Conservation (phyloP, 2,888 invertebrate species). For the Tipula confusa region DNA sequence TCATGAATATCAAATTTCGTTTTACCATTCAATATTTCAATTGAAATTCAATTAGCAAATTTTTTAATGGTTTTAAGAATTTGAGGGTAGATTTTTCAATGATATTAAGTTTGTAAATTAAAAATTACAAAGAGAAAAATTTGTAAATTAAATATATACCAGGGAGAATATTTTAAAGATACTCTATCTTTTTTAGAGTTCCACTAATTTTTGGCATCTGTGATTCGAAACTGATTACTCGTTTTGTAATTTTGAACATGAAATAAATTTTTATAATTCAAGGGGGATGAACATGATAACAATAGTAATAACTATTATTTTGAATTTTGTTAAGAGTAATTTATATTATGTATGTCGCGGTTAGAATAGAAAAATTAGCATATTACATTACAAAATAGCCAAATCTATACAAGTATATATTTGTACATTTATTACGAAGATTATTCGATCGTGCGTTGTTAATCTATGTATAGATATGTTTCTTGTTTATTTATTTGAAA, state of each 20-base stretch:
- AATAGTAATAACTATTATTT: neutral
- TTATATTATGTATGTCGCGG: neutral
- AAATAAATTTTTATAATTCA: neutral
- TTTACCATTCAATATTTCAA: neutral
- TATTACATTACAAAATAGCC: neutral
- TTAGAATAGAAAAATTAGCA: neutral
- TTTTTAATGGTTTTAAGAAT: neutral
- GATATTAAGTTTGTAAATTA: neutral
- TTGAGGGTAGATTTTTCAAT: neutral
- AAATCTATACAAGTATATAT: neutral
- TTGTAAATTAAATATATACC: neutral
- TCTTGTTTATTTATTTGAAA: neutral
- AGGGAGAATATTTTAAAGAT: neutral
- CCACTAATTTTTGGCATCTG: neutral
- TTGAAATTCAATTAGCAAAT: constrained; percentile 21
- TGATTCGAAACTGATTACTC: neutral
- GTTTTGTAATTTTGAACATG: neutral
- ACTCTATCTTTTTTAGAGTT: neutral
- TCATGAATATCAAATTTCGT: constrained; percentile 22
- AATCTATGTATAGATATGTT: neutral
- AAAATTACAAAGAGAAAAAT: neutral
- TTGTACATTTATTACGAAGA: neutral
- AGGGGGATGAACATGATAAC: neutral
- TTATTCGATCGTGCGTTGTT: neutral
- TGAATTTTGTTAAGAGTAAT: neutral